phyloP scores from a whole-genome alignment of 2,888 invertebrate species.

The Drosophila peninsularis region DNA sequence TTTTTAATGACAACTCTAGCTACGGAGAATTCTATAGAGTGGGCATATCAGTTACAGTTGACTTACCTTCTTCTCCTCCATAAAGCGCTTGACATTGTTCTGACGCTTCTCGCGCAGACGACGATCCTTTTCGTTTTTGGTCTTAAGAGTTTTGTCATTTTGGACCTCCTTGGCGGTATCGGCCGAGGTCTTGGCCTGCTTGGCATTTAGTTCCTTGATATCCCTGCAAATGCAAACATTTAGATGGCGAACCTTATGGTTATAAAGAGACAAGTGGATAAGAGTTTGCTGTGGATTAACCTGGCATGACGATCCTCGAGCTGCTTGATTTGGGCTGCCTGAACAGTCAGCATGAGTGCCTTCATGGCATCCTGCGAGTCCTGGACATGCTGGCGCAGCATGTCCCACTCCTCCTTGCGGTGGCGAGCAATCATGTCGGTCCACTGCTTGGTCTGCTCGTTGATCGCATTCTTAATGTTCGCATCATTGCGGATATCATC shows the following conservation, averaged over 20 bases:
- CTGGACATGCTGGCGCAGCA: slow-evolving; percentile 92
- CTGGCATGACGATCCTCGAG: slow-evolving; percentile 93
- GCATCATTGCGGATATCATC: slow-evolving; percentile 92
- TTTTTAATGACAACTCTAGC: not conserved
- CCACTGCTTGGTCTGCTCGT: slow-evolving; percentile 97
- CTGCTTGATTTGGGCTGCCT: slow-evolving; percentile 94
- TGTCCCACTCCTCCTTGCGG: slow-evolving; percentile 92
- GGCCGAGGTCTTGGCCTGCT: slow-evolving; percentile 98
- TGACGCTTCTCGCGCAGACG: slow-evolving; percentile 97
- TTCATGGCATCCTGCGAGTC: slow-evolving; percentile 91
- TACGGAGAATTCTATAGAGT: not conserved
- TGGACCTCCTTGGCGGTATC: slow-evolving; percentile 98
- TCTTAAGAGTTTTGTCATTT: slow-evolving; percentile 97
- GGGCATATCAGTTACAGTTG: not conserved
- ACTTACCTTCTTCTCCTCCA: slow-evolving; percentile 94
- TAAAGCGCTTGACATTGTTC: slow-evolving; percentile 98
- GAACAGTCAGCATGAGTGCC: slow-evolving; percentile 93
- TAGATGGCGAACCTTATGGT: not conserved
- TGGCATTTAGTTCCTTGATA: slow-evolving; percentile 96
- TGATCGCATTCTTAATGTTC: slow-evolving; percentile 92
- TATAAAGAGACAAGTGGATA: not conserved
- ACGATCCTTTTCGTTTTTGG: slow-evolving; percentile 98
- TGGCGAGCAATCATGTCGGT: slow-evolving; percentile 94
- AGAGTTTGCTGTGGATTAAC: slow-evolving; percentile 45
- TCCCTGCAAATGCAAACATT: slow-evolving; percentile 87